Evolutionary conservation across 1,140 invertebrate genomes (phyloP).

Genomic region (Hermetia illucens): DNA sequence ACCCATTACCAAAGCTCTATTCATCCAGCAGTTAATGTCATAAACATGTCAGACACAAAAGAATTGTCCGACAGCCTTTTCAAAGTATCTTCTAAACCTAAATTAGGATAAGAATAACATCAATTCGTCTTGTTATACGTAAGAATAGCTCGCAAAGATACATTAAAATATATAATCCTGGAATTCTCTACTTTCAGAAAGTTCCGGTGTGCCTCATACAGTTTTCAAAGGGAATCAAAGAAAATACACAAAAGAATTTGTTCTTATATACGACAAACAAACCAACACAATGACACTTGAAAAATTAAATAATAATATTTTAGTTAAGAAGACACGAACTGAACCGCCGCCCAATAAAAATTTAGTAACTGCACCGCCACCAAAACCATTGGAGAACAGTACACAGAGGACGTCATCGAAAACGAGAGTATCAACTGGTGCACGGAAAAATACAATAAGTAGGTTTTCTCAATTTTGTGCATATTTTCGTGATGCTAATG

Average conservation of each 20-base stretch:
- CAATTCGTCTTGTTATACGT: no score
- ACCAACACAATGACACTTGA: constrained; percentile 89
- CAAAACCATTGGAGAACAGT: constrained; percentile 21
- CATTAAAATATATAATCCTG: no score
- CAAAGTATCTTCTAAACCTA: neutral
- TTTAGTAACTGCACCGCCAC: constrained; percentile 15
- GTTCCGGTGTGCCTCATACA: constrained; percentile 73
- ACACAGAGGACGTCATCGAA: constrained; percentile 26
- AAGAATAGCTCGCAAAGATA: no score
- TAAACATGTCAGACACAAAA: no score
- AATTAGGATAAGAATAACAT: no score
- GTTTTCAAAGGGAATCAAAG: constrained; percentile 88
- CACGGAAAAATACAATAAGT: constrained; percentile 27
- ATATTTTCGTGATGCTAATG: neutral
- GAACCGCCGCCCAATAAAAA: constrained; percentile 12
- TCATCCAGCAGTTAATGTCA: no score
- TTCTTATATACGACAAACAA: constrained; percentile 79
- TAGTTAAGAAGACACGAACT: constrained; percentile 81
- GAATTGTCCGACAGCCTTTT: no score
- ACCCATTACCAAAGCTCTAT: no score
- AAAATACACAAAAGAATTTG: constrained; percentile 87
- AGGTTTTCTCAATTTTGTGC: constrained; percentile 7
- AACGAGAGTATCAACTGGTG: constrained; percentile 30
- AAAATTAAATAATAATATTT: constrained; percentile 77
- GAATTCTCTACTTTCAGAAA: constrained; percentile 33